Evolutionary conservation across 1,140 invertebrate species (phyloP).

Genomic region (Megathymus violae): DNA sequence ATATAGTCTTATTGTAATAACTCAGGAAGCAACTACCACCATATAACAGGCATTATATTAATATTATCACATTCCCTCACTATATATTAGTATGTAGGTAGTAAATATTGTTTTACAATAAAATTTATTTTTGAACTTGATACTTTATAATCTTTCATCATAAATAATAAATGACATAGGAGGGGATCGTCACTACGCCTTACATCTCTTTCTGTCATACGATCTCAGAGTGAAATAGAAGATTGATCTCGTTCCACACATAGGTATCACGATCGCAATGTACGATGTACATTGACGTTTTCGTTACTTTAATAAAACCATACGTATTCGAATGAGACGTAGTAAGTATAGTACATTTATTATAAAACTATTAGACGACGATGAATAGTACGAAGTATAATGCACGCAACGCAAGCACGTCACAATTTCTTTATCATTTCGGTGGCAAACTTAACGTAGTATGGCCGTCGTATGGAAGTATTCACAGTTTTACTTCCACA

Average conservation of each 20-base stretch:
- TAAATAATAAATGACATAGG: conserved; percentile 2
- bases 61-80: too few species aligned
- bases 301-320: neutral
- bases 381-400: conserved; percentile 1
- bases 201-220: conserved; percentile 12
- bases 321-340: neutral
- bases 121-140: neutral
- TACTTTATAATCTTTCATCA: neutral
- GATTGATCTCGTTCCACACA: neutral
- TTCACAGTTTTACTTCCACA: conserved; percentile 84
- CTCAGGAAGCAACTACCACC: too few species aligned
- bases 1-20: too few species aligned
- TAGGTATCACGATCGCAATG: neutral
- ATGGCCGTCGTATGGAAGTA: conserved; percentile 83
- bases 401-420: conserved; percentile 58
- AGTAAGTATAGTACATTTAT: conserved; percentile 4
- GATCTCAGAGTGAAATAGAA: neutral
- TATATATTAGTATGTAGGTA: too few species aligned
- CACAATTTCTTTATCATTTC: conserved; percentile 81
- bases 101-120: too few species aligned
- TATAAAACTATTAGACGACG: neutral
- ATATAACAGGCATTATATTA: too few species aligned
- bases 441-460: conserved; percentile 82
- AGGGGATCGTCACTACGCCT: conserved; percentile 8
- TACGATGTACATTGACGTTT: conserved; percentile 14